Percentiles rank a stretch among this genome's conserved stretches.
These are phyloP conservation scores for Silvanus unidentatus DNA, from an alignment of 2,888 invertebrate genomes.

Conservation along the genomic window DNA sequence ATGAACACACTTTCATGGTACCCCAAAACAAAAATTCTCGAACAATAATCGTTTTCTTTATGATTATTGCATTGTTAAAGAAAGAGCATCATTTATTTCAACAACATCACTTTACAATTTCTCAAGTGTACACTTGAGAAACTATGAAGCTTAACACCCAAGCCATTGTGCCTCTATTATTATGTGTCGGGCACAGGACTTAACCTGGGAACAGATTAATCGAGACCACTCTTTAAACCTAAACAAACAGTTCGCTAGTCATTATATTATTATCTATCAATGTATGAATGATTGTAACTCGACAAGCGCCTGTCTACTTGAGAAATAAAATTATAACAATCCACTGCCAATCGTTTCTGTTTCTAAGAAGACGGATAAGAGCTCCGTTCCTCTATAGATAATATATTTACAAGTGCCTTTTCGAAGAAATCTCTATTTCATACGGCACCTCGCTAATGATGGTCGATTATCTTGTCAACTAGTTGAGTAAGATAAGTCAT, in stretches of 20 bases:
- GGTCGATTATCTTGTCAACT: constrained; percentile 1
- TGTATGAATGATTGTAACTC: constrained; percentile 15
- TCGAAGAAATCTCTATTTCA: constrained; percentile 2
- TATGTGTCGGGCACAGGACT: constrained; percentile 9
- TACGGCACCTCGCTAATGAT: constrained; percentile 2
- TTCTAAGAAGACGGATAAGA: constrained; percentile 1
- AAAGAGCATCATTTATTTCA: no score
- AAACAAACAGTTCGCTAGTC: constrained; percentile 28
- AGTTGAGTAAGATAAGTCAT: neutral
- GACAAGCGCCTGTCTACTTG: constrained; percentile 1
- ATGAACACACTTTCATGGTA: no score
- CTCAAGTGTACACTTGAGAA: constrained; percentile 6
- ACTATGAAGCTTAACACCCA: constrained; percentile 12
- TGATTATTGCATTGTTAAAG: no score
- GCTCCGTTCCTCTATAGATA: neutral
- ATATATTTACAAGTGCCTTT: neutral
- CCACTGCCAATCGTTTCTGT: constrained; percentile 2
- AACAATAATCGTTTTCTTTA: no score
- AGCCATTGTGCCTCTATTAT: constrained; percentile 13
- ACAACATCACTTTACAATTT: no score
- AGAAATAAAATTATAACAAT: constrained; percentile 7
- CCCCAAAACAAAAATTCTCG: no score
- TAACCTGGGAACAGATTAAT: constrained; percentile 19
- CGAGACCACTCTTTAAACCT: constrained; percentile 20
- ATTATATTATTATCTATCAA: constrained; percentile 18